Conservation (phyloP, 1,140 invertebrate genomes). For the Solen grandis region DNA sequence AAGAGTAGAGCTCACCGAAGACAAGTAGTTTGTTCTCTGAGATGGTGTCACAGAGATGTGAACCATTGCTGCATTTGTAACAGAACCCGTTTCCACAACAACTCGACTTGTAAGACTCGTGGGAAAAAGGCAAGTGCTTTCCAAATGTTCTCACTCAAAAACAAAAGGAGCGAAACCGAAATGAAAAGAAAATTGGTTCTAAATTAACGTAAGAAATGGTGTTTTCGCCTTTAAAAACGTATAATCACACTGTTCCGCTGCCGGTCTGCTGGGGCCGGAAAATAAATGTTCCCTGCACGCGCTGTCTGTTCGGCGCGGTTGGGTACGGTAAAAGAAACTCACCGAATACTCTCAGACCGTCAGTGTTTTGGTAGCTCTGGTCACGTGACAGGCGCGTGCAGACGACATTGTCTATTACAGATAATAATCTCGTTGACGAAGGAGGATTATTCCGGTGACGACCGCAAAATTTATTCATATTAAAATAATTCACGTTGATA, state of each 20-base stretch:
- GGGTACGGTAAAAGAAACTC: background rate
- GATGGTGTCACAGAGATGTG: too few relatives aligned
- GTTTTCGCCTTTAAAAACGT: background rate
- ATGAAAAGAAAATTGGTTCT: background rate
- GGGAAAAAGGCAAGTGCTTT: background rate
- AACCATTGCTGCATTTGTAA: too few relatives aligned
- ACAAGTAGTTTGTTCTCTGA: too few relatives aligned
- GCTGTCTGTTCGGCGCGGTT: background rate
- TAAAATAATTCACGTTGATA: too few relatives aligned
- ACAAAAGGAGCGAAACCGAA: background rate
- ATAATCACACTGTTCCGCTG: background rate
- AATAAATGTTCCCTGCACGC: background rate
- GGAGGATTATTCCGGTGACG: too few relatives aligned
- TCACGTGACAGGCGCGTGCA: background rate
- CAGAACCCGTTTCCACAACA: too few relatives aligned
- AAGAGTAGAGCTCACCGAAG: too few relatives aligned
- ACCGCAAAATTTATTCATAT: too few relatives aligned
- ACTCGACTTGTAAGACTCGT: background rate
- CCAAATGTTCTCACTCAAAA: background rate
- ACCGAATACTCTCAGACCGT: background rate
- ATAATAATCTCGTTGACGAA: too few relatives aligned
- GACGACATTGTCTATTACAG: too few relatives aligned
- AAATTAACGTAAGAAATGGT: background rate
- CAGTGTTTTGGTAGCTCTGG: background rate
- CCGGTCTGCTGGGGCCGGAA: background rate